phyloP scores from a whole-genome alignment of 1,140 invertebrate species.

The Rhyacophila brunnea region DNA sequence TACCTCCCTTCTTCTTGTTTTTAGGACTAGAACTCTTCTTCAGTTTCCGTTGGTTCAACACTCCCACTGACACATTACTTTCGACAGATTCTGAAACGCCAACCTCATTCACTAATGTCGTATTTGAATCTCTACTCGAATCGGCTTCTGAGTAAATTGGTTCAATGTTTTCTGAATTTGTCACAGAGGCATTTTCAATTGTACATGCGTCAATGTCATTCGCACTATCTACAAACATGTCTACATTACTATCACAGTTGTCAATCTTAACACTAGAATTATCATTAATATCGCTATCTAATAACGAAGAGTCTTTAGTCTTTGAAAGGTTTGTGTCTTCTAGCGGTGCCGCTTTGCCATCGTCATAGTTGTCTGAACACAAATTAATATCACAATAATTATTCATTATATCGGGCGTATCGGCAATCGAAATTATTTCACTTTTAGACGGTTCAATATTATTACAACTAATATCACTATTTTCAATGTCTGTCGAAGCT shows the following conservation, averaged over 20 bases:
- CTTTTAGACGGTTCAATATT: constrained; percentile 2
- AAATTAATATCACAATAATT: constrained; percentile 27
- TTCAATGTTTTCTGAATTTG: neutral
- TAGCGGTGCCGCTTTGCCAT: neutral
- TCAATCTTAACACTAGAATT: constrained; percentile 25
- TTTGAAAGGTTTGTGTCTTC: no score
- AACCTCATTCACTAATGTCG: neutral
- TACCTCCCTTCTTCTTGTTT: constrained; percentile 36
- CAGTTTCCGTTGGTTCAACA: constrained; percentile 17
- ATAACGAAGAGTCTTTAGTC: no score
- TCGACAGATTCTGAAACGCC: no score
- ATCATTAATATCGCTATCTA: constrained; percentile 22
- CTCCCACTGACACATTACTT: neutral
- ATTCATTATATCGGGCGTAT: neutral
- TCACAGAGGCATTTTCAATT: neutral
- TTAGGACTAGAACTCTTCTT: constrained; percentile 14
- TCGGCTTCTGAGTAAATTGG: neutral
- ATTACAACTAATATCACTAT: constrained; percentile 33
- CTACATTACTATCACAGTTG: constrained; percentile 33
- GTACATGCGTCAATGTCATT: neutral
- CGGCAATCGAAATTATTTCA: no score
- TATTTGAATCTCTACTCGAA: neutral
- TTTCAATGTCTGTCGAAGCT: constrained; percentile 1
- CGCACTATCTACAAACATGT: neutral
- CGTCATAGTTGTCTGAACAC: constrained; percentile 23